These are phyloP conservation scores for Meda fulgida DNA, from an alignment of 2,797 vertebrate genomes.

Conservation along the genomic window DNA sequence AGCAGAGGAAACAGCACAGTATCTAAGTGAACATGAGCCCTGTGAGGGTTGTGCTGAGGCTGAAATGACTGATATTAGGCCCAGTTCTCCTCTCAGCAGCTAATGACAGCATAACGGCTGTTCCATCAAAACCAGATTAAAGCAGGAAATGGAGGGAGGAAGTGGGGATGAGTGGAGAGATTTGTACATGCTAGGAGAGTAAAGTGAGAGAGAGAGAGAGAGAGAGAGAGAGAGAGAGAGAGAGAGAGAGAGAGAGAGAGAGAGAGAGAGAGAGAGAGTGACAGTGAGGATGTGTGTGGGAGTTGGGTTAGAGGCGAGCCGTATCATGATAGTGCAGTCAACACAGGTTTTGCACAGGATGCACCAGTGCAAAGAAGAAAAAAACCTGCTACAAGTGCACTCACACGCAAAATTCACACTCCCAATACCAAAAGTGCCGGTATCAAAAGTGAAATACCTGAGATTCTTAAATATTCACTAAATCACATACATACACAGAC, in stretches of 20 bases:
- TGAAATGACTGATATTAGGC: constrained; percentile 50
- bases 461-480: constrained; percentile 18
- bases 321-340: constrained; percentile 50
- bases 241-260: not conserved
- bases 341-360: constrained; percentile 57
- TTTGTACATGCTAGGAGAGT: constrained; percentile 47
- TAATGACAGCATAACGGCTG: constrained; percentile 59
- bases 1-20: constrained; percentile 17
- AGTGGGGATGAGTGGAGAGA: constrained; percentile 48
- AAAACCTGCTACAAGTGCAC: not conserved
- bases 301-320: constrained; percentile 44
- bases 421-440: not conserved
- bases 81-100: constrained; percentile 45
- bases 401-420: not conserved
- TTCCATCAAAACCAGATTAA: constrained; percentile 62
- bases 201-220: constrained; percentile 1
- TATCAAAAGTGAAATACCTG: not conserved
- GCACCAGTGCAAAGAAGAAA: constrained; percentile 39
- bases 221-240: not conserved
- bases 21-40: constrained; percentile 11
- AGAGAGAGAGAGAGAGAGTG: not conserved
- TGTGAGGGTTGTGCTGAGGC: constrained; percentile 12
- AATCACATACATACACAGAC: not conserved
- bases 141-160: constrained; percentile 61
- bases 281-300: constrained; percentile 58